Percentiles rank a stretch among this genome's conserved stretches.
Conservation (phyloP, 23 tunicate species). For the Corella eumyota region DNA sequence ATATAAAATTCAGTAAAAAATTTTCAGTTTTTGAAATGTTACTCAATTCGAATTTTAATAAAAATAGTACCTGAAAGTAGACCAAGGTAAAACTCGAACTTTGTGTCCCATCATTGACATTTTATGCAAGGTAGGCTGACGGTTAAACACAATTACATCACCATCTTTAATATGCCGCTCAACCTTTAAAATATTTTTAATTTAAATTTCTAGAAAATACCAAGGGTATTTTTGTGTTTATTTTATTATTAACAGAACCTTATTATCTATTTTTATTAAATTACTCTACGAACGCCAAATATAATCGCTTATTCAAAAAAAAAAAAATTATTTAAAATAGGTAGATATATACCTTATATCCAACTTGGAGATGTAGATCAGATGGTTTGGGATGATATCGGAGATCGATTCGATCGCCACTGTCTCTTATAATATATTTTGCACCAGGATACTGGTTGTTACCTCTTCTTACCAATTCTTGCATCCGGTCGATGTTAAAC, state of each 20-base stretch:
- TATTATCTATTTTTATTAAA: too few relatives aligned
- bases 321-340: too few relatives aligned
- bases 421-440: conserved; percentile 96
- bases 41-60: too few relatives aligned
- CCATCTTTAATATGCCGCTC: conserved; percentile 97
- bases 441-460: conserved; percentile 98
- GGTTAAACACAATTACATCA: conserved; percentile 96
- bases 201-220: too few relatives aligned
- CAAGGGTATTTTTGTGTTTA: too few relatives aligned
- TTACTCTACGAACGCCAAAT: too few relatives aligned
- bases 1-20: too few relatives aligned
- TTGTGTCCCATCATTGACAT: conserved; percentile 99
- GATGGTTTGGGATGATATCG: conserved; percentile 96
- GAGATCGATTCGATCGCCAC: conserved; percentile 94
- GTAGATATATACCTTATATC: conserved; percentile 73
- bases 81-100: conserved; percentile 97
- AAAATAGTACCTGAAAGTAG: conserved; percentile 98
- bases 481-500: conserved; percentile 95
- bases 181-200: conserved; percentile 37
- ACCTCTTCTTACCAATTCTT: conserved; percentile 86
- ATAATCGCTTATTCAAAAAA: too few relatives aligned
- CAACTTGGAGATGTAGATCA: conserved; percentile 96
- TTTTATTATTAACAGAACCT: too few relatives aligned
- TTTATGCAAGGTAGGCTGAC: conserved; percentile 98
- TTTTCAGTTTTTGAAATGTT: too few relatives aligned